Evolutionary conservation across 2,113 vertebrate genomes (phyloP).

Genomic region (Psilopsiagon aurifrons): DNA sequence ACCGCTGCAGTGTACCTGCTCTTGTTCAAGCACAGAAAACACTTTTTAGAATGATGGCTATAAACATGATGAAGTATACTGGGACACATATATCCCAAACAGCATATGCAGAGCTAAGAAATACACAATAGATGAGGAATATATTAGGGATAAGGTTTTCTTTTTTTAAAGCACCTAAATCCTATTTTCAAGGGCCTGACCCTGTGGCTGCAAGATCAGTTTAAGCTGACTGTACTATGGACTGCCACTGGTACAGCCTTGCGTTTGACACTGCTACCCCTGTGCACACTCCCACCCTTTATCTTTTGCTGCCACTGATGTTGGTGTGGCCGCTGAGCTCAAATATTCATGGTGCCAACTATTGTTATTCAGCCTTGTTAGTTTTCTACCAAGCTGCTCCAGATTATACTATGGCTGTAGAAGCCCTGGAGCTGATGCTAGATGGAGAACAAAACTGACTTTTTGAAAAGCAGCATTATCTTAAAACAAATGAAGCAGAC

Average conservation of each 20-base stretch:
- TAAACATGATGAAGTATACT: background rate
- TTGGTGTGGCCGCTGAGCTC: background rate
- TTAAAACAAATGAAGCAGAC: background rate
- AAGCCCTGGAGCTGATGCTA: background rate
- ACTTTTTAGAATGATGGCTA: background rate
- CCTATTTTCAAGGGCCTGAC: background rate
- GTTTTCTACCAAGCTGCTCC: background rate
- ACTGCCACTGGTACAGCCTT: background rate
- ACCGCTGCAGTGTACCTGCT: background rate
- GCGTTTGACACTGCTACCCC: background rate
- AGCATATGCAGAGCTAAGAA: background rate
- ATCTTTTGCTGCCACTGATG: background rate
- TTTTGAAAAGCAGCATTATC: background rate
- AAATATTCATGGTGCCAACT: background rate
- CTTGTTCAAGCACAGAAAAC: background rate
- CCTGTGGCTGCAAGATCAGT: background rate
- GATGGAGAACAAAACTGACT: background rate
- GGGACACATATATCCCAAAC: background rate
- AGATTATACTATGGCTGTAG: background rate
- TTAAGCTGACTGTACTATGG: fast-evolving
- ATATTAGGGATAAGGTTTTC: background rate
- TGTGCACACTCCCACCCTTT: background rate
- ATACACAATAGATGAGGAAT: background rate
- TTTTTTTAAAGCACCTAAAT: background rate
- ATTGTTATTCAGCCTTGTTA: background rate